phyloP scores from a whole-genome alignment of 2,797 vertebrate species.

The Sibirionetta formosa region DNA sequence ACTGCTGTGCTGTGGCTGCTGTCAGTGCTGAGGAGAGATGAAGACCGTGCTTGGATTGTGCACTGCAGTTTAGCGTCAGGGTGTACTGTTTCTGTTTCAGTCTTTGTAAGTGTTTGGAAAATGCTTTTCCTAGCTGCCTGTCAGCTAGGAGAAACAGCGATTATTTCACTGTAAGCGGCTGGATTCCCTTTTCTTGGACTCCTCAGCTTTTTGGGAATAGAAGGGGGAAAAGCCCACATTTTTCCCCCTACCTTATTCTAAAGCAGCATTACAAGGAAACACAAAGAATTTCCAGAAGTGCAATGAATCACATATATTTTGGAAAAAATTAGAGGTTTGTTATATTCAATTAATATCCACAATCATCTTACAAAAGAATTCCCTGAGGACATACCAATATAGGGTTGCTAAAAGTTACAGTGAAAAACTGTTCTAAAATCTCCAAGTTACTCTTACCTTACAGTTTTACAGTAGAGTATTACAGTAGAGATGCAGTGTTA shows the following conservation, averaged over 20 bases:
- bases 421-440: neutral
- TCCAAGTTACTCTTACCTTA: neutral
- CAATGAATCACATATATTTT: neutral
- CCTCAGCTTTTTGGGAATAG: neutral
- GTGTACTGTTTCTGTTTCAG: neutral
- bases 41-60: neutral
- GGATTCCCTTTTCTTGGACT: neutral
- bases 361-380: neutral
- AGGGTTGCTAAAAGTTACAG: neutral
- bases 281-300: neutral
- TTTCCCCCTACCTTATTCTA: neutral
- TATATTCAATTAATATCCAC: neutral
- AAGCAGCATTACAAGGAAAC: neutral
- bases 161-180: neutral
- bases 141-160: neutral
- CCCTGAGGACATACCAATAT: neutral
- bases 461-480: neutral
- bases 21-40: rapidly evolving
- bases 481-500: neutral
- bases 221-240: neutral
- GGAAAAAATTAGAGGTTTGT: neutral
- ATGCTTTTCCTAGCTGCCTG: neutral
- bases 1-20: neutral
- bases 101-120: neutral
- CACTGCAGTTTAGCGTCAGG: neutral